Conservation (phyloP, 2,113 vertebrate species). For the Chaenogobius annularis region DNA sequence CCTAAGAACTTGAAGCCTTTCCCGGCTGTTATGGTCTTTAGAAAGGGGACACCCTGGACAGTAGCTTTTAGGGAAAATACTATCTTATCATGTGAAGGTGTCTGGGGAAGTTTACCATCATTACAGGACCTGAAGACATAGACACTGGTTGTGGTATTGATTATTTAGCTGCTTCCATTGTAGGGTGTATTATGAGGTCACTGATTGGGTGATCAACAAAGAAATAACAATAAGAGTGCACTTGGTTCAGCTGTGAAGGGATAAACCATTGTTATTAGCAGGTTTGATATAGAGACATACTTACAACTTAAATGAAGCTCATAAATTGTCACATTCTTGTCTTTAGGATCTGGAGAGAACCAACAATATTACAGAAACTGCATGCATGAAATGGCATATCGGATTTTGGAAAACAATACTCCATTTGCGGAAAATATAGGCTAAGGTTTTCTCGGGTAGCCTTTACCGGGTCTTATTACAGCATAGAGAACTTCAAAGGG, state of each 20-base stretch:
- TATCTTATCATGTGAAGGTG: too few species aligned
- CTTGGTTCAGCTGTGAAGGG: background rate
- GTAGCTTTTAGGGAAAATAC: too few species aligned
- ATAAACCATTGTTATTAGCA: too few species aligned
- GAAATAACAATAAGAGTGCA: too few species aligned
- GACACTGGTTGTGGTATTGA: too few species aligned
- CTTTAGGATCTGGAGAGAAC: background rate
- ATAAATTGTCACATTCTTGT: background rate
- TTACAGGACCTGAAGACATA: too few species aligned
- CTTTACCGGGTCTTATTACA: constrained; percentile 67
- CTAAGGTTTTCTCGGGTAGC: background rate
- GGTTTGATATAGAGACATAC: background rate
- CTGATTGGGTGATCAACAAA: too few species aligned
- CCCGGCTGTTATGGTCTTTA: background rate
- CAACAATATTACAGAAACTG: background rate
- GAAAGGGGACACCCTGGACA: background rate
- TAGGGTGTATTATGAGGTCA: too few species aligned
- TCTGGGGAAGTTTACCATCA: too few species aligned
- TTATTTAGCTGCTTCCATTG: background rate
- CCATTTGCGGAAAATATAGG: background rate
- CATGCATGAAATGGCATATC: background rate
- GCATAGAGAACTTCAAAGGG: constrained; percentile 73
- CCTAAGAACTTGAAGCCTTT: background rate
- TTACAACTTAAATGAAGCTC: background rate
- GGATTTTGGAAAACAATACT: background rate